Conservation (phyloP, 2,113 vertebrate species). For the Origma solitaria region DNA sequence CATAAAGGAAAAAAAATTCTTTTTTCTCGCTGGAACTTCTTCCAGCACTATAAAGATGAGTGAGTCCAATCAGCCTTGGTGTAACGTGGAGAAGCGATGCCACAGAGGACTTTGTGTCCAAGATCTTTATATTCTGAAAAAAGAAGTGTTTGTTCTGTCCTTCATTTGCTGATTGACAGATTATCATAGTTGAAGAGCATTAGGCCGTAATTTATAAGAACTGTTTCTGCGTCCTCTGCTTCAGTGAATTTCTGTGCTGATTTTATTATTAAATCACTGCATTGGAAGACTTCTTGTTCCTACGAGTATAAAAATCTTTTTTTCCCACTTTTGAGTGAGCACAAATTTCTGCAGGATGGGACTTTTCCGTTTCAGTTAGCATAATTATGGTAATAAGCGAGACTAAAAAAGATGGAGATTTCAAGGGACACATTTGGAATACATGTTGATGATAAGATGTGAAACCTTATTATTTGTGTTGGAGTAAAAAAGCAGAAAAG, state of each 20-base stretch:
- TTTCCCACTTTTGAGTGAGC: background rate
- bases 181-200: background rate
- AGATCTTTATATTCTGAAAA: background rate
- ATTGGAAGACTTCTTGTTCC: background rate
- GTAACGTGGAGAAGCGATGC: background rate
- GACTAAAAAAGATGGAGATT: background rate
- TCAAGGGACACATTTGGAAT: constrained; percentile 1
- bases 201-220: background rate
- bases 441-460: background rate
- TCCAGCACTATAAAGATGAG: background rate
- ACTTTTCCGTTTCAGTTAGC: background rate
- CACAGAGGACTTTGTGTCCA: background rate
- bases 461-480: background rate
- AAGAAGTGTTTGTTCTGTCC: background rate
- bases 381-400: background rate
- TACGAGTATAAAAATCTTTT: background rate
- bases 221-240: background rate
- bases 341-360: constrained; percentile 1
- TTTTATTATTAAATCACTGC: constrained; percentile 8
- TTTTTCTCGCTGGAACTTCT: background rate
- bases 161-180: background rate
- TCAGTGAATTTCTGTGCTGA: background rate
- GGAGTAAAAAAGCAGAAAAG: background rate
- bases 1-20: background rate
- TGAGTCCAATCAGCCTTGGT: background rate